These are phyloP conservation scores for Butorides virescens DNA, from an alignment of 2,113 vertebrate species.

Conservation along the genomic window DNA sequence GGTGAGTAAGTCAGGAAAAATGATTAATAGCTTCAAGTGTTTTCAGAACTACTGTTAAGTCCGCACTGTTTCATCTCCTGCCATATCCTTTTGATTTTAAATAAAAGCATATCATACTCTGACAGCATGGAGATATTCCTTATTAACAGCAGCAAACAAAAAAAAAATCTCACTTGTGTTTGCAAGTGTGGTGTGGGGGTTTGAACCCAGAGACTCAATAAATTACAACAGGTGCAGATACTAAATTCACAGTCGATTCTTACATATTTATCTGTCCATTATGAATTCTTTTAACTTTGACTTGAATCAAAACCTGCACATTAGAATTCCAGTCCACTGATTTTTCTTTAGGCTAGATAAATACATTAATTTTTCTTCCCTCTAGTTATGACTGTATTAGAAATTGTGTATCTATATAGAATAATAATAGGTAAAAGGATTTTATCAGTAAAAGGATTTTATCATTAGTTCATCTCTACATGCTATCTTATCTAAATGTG, in stretches of 20 bases:
- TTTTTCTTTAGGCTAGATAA: slow-evolving; percentile 3
- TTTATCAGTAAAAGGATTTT: neutral
- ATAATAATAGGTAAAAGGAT: neutral
- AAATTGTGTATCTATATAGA: neutral
- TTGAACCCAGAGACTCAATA: neutral
- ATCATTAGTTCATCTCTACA: neutral
- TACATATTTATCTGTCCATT: neutral
- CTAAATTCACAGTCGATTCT: neutral
- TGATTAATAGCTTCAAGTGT: neutral
- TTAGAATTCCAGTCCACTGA: neutral
- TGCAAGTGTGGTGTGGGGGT: neutral
- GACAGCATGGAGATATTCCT: neutral
- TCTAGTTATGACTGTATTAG: neutral
- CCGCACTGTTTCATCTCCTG: neutral
- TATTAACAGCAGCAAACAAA: neutral
- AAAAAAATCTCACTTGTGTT: neutral
- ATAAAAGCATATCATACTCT: neutral
- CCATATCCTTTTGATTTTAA: neutral
- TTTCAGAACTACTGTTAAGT: neutral
- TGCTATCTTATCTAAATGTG: neutral
- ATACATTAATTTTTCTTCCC: neutral
- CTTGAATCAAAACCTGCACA: neutral
- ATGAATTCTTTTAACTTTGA: neutral
- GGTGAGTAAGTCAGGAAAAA: neutral
- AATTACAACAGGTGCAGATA: neutral